A percentile compares a stretch with the other conserved stretches of the same genome.
Conservation (phyloP, 2,113 vertebrate genomes). For the Sebastes fasciatus region DNA sequence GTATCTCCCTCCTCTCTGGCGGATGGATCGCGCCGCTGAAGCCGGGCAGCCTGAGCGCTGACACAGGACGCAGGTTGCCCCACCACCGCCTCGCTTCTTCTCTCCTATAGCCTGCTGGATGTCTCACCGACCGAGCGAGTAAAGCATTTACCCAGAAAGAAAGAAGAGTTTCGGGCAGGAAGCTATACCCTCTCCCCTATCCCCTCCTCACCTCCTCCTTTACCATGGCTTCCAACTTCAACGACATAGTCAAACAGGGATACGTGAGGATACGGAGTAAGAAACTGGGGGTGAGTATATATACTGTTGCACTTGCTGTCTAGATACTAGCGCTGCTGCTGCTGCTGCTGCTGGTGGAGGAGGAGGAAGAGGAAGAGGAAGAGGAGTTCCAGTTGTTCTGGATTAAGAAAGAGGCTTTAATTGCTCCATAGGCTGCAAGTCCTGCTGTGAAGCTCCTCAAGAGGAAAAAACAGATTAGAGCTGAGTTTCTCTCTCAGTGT, state of each 20-base stretch:
- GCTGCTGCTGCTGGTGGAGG: no score
- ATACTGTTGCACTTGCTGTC: conserved; percentile 72
- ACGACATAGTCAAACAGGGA: conserved; percentile 99
- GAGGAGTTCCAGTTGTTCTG: conserved; percentile 67
- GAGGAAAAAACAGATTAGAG: conserved; percentile 58
- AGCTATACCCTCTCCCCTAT: conserved; percentile 50
- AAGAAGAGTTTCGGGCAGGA: conserved; percentile 31
- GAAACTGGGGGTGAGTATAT: conserved; percentile 96
- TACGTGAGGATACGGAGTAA: conserved; percentile 98
- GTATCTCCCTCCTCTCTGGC: conserved; percentile 77
- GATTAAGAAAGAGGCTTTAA: conserved; percentile 64
- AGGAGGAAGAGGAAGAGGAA: neutral
- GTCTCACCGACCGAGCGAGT: conserved; percentile 57
- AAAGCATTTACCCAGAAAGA: conserved; percentile 3
- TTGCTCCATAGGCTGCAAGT: conserved; percentile 60
- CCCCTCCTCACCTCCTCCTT: neutral
- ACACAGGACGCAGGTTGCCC: conserved; percentile 77
- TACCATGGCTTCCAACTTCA: conserved; percentile 99
- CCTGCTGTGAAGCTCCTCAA: conserved; percentile 57
- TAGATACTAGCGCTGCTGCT: neutral
- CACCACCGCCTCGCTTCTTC: conserved; percentile 27
- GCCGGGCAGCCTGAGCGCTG: conserved; percentile 78
- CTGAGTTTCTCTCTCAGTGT: conserved; percentile 45
- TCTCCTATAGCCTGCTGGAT: conserved; percentile 54
- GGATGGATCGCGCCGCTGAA: conserved; percentile 79